These are phyloP conservation scores for Ophthalmotilapia sp. DNA, from an alignment of 2,113 vertebrate species.

Conservation along the genomic window DNA sequence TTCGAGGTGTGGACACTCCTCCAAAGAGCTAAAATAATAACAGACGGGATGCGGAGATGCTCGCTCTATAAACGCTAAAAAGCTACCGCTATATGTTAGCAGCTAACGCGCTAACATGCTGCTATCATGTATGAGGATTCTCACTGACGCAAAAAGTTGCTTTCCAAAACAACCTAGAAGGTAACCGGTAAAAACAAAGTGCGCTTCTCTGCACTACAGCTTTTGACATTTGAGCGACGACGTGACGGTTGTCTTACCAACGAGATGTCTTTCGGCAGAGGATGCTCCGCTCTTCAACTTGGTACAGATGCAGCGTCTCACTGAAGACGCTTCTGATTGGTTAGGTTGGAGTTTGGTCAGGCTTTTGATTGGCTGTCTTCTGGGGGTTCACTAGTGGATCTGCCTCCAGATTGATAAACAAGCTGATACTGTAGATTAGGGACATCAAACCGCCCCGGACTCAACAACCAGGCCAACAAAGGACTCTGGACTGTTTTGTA, in stretches of 20 bases:
- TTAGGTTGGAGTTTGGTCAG: neutral
- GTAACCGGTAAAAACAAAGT: accelerated
- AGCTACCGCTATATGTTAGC: neutral
- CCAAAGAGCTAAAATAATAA: neutral
- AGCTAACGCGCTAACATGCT: neutral
- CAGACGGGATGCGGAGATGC: neutral
- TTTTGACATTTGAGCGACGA: neutral
- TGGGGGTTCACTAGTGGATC: neutral
- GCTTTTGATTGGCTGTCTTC: conserved; percentile 16
- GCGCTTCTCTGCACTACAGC: accelerated
- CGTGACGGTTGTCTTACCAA: neutral
- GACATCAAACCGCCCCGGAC: neutral
- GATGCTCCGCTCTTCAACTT: conserved; percentile 18
- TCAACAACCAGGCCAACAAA: neutral
- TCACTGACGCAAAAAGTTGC: too few relatives aligned
- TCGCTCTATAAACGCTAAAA: neutral
- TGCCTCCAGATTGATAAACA: neutral
- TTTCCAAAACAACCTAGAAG: accelerated
- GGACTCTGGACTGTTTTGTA: neutral
- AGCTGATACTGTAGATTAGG: neutral
- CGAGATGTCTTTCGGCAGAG: neutral
- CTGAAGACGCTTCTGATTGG: conserved; percentile 1
- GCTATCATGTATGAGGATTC: neutral
- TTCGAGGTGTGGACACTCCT: neutral
- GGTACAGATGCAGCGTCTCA: neutral